A percentile compares a stretch with the other conserved stretches of the same genome.
Evolutionary conservation across 2,888 invertebrate genomes (phyloP).

Genomic region (Dromius quadrimaculatus): DNA sequence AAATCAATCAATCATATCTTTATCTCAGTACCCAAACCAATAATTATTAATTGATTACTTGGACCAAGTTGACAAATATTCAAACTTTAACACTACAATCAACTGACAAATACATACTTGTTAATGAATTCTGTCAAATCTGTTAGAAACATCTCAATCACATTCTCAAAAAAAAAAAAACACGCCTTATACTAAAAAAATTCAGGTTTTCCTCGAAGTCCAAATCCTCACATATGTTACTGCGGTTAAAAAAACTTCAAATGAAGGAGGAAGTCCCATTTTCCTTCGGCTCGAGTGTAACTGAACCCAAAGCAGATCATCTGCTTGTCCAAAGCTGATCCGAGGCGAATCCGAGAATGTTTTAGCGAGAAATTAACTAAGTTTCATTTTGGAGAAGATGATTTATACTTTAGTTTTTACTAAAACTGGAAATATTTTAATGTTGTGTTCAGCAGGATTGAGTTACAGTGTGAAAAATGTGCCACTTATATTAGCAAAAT

Average conservation of each 20-base stretch:
- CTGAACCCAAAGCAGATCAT: constrained; percentile 4
- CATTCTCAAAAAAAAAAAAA: background rate
- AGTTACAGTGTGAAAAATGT: background rate
- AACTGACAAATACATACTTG: background rate
- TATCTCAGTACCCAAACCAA: too few species aligned
- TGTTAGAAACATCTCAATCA: background rate
- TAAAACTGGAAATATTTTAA: background rate
- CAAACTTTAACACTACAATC: too few species aligned
- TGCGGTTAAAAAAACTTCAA: background rate
- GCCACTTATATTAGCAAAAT: background rate
- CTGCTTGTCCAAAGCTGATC: constrained; percentile 20
- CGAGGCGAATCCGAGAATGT: constrained; percentile 17
- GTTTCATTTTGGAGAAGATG: constrained; percentile 7
- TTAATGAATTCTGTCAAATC: background rate
- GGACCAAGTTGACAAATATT: too few species aligned
- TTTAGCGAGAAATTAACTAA: constrained; percentile 37
- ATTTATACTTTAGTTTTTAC: constrained; percentile 19
- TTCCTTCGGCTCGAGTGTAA: constrained; percentile 18
- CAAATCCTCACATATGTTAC: constrained; percentile 12
- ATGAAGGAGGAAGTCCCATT: constrained; percentile 7
- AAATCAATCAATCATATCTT: too few species aligned
- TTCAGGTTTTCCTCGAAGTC: background rate
- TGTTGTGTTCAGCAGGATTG: constrained; percentile 4
- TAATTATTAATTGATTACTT: too few species aligned
- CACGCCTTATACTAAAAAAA: background rate